Evolutionary conservation across 2,888 invertebrate genomes (phyloP), one percentile per base, ranked within the genome.

Genomic region (Cephus rjabovi): DNA sequence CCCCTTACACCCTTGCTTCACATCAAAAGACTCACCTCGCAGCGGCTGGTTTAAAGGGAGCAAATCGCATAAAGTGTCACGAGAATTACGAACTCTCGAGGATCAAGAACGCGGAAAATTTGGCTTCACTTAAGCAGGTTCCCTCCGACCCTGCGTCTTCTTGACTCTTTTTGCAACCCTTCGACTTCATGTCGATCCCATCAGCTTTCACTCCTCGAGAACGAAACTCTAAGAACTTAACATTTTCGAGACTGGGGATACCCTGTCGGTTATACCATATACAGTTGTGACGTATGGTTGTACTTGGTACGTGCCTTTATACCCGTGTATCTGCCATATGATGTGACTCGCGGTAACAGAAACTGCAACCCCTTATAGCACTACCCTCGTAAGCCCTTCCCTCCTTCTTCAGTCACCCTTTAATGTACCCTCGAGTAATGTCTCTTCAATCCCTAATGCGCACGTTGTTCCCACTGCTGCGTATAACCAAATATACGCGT

Each of bases 71-170:
- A 85, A 84, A 85, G 84, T 87, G 86, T 86, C 83, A 81, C 79
- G 79, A 83, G 86, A 79, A 87, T 88, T 87, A 87, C 85, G 84
- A 88, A 86, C 86, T 15, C 40, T 86, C 79, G 82, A 77, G 81
- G 81, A 78, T 88, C 85, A 88, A 88, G 86, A 86, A 86, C 80
- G 84, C 83, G 85, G 86, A 87, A 87, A 88, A 87, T 88, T 87
- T 84, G 81, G 79, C 84, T 76, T 79, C 79, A 76, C 79, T 79
- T 40, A 40, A 74, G 35, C 76, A 40, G 34, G 35, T 35, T 73
- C 34, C 68, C 35, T 33, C 77, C 35, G 74, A 74, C 35, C 75
- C 77, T 78, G 73, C 74, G 70, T n/a, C 74, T 77, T 40, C 30
- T 33, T 31, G 68, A 76, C 73, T 76, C 73, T 74, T 30, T 73